Conservation (phyloP, 2,888 invertebrate genomes). For the Steinernema carpocapsae region DNA sequence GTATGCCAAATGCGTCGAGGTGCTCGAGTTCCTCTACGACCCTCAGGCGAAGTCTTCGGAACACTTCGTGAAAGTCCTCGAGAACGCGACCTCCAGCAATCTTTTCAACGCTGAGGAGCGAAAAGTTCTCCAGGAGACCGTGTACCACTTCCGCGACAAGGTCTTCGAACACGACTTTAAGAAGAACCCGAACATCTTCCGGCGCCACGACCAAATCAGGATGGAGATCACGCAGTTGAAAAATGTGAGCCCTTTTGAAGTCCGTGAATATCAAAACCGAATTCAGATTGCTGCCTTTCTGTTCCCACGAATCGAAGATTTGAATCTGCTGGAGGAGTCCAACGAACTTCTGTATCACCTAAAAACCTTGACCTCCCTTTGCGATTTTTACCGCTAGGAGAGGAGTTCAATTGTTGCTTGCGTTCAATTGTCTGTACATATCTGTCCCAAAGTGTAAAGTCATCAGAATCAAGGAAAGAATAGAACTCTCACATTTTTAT, state of each 20-base stretch:
- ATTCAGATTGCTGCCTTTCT: neutral
- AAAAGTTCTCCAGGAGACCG: neutral
- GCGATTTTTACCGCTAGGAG: neutral
- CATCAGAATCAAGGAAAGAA: no score
- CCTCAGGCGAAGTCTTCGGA: neutral
- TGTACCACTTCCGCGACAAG: neutral
- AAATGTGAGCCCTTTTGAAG: neutral
- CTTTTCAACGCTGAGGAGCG: neutral
- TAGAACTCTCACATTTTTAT: no score
- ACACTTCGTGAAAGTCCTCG: neutral
- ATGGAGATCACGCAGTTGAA: neutral
- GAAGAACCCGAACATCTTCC: neutral
- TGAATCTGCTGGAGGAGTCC: neutral
- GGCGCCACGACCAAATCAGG: neutral
- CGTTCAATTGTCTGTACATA: neutral
- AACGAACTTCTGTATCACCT: neutral
- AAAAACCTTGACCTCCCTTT: neutral
- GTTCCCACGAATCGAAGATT: neutral
- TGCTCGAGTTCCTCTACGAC: neutral
- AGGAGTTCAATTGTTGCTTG: neutral
- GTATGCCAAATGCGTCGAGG: neutral
- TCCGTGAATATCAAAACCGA: no score
- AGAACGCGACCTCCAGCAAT: neutral
- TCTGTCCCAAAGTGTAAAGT: no score
- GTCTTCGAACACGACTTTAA: neutral